Evolutionary conservation across 2,888 invertebrate species (phyloP), one percentile per base, ranked within the genome.

Genomic region (Andrena chrysosceles): DNA sequence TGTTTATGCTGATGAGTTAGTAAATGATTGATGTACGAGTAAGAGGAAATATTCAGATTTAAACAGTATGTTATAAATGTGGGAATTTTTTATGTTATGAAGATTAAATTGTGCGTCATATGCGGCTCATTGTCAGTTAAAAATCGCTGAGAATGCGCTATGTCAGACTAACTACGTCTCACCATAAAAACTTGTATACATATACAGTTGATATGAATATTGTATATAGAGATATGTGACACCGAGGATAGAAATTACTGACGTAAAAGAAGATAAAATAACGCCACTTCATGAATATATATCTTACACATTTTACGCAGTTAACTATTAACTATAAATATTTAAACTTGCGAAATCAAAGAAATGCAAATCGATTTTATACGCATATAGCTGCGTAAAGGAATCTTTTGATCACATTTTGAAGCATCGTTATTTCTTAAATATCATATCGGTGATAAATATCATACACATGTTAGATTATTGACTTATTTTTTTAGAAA

Each of bases 101-200:
- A n/a, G 4, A 16, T 71, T 48, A 33, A 31, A 5, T 56, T 59
- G 29, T 2, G 10, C 16, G 13, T 7, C 20, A 54, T 13, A 67
- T 2, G 16, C 16, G 2, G 2, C 10, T 67, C 6, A 26, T 26
- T 26, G 26, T 2, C 26, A n/a, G 6, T 29, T 75, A 64, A 33
- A n/a, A 73, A 56, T 31, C 48, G 31, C 69, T 68, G 48, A 3
- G n/a, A 26, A 33, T 54, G 8, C 23, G 16, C 7, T 74, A 3
- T 8, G 23, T 20, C 7, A 59, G 56, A 77, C 56, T 77, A 77
- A 73, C 62, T 23, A 62, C 5, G 16, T 7, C 4, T 35, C 7
- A 13, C 7, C 48, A 71, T 64, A 75, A 60, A 59, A 48, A 56
- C 16, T 23, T 16, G 5, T 42, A 16, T 42, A 0, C 42, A 42